Evolutionary conservation across 2,888 invertebrate genomes (phyloP).

Genomic region (Acronicta leporina): DNA sequence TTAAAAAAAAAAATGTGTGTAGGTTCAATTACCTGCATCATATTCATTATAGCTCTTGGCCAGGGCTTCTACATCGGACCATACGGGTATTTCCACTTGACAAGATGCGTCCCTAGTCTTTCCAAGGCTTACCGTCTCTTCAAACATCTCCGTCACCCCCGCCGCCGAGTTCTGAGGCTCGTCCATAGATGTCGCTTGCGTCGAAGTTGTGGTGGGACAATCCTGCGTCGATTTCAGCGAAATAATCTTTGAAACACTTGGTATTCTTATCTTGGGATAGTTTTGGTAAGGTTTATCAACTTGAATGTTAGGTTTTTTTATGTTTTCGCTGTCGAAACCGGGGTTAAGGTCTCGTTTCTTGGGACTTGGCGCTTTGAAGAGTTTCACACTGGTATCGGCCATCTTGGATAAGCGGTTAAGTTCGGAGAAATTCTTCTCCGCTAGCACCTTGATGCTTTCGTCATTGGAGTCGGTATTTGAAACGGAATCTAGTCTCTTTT

Average conservation of each 20-base stretch:
- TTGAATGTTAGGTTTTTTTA: slow-evolving; percentile 58
- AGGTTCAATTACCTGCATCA: slow-evolving; percentile 83
- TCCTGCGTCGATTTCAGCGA: slow-evolving; percentile 74
- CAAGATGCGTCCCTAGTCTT: slow-evolving; percentile 66
- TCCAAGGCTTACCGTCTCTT: slow-evolving; percentile 28
- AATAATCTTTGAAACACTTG: slow-evolving; percentile 80
- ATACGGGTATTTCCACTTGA: slow-evolving; percentile 69
- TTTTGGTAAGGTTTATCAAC: slow-evolving; percentile 58
- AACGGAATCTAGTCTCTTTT: slow-evolving; percentile 74
- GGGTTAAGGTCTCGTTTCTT: slow-evolving; percentile 79
- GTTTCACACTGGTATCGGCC: slow-evolving; percentile 82
- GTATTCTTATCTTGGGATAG: slow-evolving; percentile 78
- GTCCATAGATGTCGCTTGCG: slow-evolving; percentile 82
- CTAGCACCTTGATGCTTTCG: slow-evolving; percentile 76
- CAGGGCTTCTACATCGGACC: slow-evolving; percentile 87
- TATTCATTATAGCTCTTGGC: slow-evolving; percentile 86
- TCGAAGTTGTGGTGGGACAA: slow-evolving; percentile 57
- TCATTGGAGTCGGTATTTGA: slow-evolving; percentile 58
- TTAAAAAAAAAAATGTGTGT: no score
- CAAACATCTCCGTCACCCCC: slow-evolving; percentile 65
- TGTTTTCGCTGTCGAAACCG: slow-evolving; percentile 74
- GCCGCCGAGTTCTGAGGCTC: slow-evolving; percentile 78
- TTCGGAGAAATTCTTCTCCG: slow-evolving; percentile 85
- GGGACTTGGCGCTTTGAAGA: slow-evolving; percentile 77
- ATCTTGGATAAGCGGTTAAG: slow-evolving; percentile 82